Conservation (phyloP, 2,888 invertebrate species). For the Epinotia ramella region DNA sequence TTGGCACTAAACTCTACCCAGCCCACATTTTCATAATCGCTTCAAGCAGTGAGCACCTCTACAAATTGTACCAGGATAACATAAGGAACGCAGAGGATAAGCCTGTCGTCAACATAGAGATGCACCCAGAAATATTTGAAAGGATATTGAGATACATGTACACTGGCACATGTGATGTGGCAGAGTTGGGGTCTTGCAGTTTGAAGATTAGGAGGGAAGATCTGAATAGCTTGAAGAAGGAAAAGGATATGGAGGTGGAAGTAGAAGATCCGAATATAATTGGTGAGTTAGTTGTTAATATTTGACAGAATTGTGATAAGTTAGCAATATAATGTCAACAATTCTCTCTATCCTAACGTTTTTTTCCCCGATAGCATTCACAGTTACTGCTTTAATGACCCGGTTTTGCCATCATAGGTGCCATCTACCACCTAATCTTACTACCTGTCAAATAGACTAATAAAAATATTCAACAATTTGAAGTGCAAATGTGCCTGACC, state of each 20-base stretch:
- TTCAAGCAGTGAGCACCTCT: conserved; percentile 86
- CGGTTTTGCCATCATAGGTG: too few relatives aligned
- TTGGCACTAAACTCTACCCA: conserved; percentile 86
- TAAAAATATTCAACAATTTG: too few relatives aligned
- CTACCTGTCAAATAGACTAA: too few relatives aligned
- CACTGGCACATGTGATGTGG: conserved; percentile 87
- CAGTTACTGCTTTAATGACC: too few relatives aligned
- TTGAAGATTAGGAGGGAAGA: conserved; percentile 79
- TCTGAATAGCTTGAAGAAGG: conserved; percentile 63
- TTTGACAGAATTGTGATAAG: background rate
- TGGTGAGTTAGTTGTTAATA: conserved; percentile 58
- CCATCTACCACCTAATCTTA: too few relatives aligned
- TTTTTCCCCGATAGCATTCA: too few relatives aligned
- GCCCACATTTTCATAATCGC: conserved; percentile 91
- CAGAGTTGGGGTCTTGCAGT: conserved; percentile 80
- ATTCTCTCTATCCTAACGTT: too few relatives aligned
- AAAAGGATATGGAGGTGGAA: conserved; percentile 60
- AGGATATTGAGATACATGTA: conserved; percentile 89
- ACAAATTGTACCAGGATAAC: conserved; percentile 80
- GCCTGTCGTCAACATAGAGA: conserved; percentile 77
- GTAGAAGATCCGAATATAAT: conserved; percentile 60
- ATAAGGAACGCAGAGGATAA: conserved; percentile 60
- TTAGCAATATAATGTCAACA: too few relatives aligned
- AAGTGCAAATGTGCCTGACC: too few relatives aligned
- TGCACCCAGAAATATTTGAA: conserved; percentile 88